phyloP scores from a whole-genome alignment of 2,113 vertebrate species.

The Hystrix brachyura region DNA sequence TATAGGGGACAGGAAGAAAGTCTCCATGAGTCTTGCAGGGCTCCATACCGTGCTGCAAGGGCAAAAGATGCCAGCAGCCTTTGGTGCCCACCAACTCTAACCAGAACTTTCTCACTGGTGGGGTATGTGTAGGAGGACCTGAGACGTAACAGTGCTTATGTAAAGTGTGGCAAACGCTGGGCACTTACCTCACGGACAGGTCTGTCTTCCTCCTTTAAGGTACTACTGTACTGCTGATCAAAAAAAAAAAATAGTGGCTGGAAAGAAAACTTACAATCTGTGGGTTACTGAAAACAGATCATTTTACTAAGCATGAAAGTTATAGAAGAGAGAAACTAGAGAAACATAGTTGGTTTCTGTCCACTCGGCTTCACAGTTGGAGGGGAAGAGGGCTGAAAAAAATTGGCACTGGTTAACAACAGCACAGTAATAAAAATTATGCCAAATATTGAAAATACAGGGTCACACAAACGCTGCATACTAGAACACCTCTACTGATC shows the following conservation, averaged over 20 bases:
- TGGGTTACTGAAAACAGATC: background rate
- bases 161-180: background rate
- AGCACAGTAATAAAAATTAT: background rate
- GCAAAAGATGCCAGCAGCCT: background rate
- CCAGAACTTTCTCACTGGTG: background rate
- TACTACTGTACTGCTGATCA: background rate
- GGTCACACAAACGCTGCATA: background rate
- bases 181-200: background rate
- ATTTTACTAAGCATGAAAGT: background rate
- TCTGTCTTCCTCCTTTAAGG: constrained; percentile 21
- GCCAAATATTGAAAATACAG: background rate
- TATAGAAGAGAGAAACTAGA: background rate
- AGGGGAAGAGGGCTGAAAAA: background rate
- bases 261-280: background rate
- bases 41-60: too few species aligned
- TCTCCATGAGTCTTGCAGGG: background rate
- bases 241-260: background rate
- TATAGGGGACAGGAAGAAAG: background rate
- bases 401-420: background rate
- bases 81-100: background rate
- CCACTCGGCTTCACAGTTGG: background rate
- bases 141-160: background rate
- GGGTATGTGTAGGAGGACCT: background rate
- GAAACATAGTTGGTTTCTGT: background rate
- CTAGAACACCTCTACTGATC: background rate